These are phyloP conservation scores for Paracanthobrama guichenoti DNA, from an alignment of 2,113 vertebrate genomes.

Conservation along the genomic window DNA sequence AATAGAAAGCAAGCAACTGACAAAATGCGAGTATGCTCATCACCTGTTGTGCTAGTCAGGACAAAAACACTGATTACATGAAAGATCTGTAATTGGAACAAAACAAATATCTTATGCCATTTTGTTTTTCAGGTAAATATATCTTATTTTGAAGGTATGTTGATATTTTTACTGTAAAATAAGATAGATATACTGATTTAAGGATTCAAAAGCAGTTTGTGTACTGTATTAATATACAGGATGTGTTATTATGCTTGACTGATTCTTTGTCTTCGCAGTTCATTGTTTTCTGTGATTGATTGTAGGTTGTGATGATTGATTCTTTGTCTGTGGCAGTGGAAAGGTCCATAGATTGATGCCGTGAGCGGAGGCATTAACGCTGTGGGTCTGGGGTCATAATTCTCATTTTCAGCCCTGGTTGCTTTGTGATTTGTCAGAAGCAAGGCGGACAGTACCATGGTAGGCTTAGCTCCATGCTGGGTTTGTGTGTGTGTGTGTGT, in stretches of 20 bases:
- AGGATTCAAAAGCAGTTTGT: neutral
- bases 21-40: neutral
- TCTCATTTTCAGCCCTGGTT: conserved; percentile 1
- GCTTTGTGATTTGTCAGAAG: conserved; percentile 51
- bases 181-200: neutral
- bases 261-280: conserved; percentile 1
- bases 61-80: no score
- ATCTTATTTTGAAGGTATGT: neutral
- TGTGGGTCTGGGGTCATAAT: conserved; percentile 35
- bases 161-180: neutral
- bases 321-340: conserved; percentile 29
- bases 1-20: neutral
- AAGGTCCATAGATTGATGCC: conserved; percentile 18
- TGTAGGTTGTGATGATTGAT: conserved; percentile 27
- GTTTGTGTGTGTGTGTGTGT: conserved; percentile 43
- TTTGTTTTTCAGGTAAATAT: neutral
- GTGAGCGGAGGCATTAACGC: conserved; percentile 6
- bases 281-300: conserved; percentile 31
- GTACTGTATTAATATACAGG: neutral
- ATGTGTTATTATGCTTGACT: neutral
- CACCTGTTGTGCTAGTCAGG: neutral
- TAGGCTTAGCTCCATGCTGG: conserved; percentile 28
- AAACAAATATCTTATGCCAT: no score
- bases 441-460: conserved; percentile 23
- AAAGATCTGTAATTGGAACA: no score